phyloP scores from a whole-genome alignment of 2,888 invertebrate genomes.

The Thymelicus sylvestris region DNA sequence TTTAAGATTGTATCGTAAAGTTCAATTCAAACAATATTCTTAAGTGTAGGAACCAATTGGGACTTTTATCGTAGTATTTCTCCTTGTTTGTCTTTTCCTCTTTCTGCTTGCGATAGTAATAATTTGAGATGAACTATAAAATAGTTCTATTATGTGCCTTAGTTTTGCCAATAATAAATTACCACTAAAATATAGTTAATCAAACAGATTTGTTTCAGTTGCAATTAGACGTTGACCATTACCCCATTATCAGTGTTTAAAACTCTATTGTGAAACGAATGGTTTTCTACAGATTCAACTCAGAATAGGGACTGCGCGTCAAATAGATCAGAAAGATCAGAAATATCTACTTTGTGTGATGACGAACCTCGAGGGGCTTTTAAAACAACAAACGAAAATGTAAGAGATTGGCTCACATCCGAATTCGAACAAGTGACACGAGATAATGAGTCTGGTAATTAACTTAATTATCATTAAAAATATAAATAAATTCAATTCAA shows the following conservation, averaged over 20 bases:
- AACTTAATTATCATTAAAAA: neutral
- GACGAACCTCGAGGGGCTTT: conserved; percentile 36
- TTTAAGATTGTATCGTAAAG: too few relatives aligned
- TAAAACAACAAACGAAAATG: conserved; percentile 50
- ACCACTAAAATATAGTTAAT: too few relatives aligned
- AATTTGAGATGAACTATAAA: neutral
- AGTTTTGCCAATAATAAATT: too few relatives aligned
- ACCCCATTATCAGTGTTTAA: too few relatives aligned
- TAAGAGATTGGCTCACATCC: conserved; percentile 48
- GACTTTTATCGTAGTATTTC: neutral
- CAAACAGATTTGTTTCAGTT: too few relatives aligned
- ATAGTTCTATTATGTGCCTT: neutral
- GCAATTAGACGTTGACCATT: too few relatives aligned
- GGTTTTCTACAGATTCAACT: conserved; percentile 20
- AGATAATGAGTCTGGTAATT: conserved; percentile 57
- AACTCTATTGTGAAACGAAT: neutral
- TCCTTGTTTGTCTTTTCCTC: neutral
- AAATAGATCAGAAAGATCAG: conserved; percentile 17
- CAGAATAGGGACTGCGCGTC: conserved; percentile 12
- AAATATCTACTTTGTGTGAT: conserved; percentile 13
- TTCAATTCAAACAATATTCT: too few relatives aligned
- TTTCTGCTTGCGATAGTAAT: too few relatives aligned
- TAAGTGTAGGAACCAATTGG: too few relatives aligned
- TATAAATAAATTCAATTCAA: too few relatives aligned
- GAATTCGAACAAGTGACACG: conserved; percentile 51